Conservation (phyloP, 2,797 vertebrate species). For the Takifugu rubripes region DNA sequence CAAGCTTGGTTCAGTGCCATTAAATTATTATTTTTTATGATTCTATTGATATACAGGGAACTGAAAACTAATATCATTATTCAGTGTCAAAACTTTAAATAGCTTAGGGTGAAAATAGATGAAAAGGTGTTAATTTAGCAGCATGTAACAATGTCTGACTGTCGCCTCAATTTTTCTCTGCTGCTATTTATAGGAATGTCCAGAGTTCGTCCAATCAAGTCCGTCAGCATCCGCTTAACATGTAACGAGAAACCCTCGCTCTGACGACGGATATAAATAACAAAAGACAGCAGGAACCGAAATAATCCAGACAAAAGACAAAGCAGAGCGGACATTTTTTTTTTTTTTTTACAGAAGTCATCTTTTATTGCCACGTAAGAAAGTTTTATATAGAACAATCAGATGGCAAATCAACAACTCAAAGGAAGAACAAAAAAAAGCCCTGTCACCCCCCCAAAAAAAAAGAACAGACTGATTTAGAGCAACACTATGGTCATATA, state of each 20-base stretch:
- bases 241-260: constrained; percentile 23
- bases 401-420: constrained; percentile 89
- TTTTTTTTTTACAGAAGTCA: constrained; percentile 68
- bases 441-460: constrained; percentile 74
- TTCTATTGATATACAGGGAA: too few relatives aligned
- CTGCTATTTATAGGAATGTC: constrained; percentile 17
- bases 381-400: constrained; percentile 94
- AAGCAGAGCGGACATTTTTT: constrained; percentile 20
- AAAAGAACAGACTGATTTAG: constrained; percentile 70
- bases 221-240: constrained; percentile 17
- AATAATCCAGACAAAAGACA: constrained; percentile 22
- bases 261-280: too few relatives aligned
- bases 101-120: not conserved
- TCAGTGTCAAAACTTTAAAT: too few relatives aligned
- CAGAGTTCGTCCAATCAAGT: constrained; percentile 10
- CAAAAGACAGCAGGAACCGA: constrained; percentile 19
- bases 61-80: too few relatives aligned
- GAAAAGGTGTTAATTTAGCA: not conserved
- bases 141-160: not conserved
- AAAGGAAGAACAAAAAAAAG: constrained; percentile 71
- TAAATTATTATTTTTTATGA: too few relatives aligned
- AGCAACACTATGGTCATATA: constrained; percentile 74
- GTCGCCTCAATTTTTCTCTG: constrained; percentile 12
- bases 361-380: constrained; percentile 99
- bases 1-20: too few relatives aligned